A percentile compares a stretch with the other conserved stretches of the same genome.
Conservation (phyloP, 2,888 invertebrate genomes). For the Apodemia hepburni region DNA sequence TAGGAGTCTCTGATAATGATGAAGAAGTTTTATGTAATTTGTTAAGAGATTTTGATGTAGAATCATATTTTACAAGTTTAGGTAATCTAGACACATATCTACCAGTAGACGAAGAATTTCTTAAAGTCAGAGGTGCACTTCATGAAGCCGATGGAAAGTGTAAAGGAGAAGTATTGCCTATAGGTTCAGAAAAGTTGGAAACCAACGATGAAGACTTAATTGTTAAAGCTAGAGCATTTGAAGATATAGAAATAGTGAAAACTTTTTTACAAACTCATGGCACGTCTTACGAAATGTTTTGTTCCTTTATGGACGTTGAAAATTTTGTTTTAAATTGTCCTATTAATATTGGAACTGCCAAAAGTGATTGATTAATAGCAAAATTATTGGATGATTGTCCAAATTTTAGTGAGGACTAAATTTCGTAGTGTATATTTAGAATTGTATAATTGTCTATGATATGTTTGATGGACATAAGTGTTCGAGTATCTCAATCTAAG, state of each 20-base stretch:
- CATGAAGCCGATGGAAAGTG: slow-evolving; percentile 29
- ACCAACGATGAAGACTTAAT: slow-evolving; percentile 34
- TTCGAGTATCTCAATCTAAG: too few species aligned
- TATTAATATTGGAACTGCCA: not conserved
- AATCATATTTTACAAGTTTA: slow-evolving; percentile 41
- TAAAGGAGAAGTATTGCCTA: slow-evolving; percentile 36
- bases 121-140: slow-evolving; percentile 44
- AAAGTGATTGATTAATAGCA: not conserved
- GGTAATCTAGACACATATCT: slow-evolving; percentile 42
- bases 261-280: slow-evolving; percentile 39
- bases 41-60: slow-evolving; percentile 43
- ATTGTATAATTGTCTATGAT: not conserved
- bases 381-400: not conserved
- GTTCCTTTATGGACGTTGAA: slow-evolving; percentile 42
- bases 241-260: slow-evolving; percentile 42
- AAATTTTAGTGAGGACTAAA: not conserved
- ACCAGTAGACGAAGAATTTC: slow-evolving; percentile 46
- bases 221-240: slow-evolving; percentile 37
- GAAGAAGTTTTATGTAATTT: slow-evolving; percentile 41
- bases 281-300: slow-evolving; percentile 37
- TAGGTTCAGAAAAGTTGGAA: slow-evolving; percentile 41
- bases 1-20: slow-evolving; percentile 39
- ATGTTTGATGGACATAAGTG: too few species aligned
- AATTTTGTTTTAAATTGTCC: slow-evolving; percentile 30
- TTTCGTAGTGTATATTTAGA: not conserved